These are phyloP conservation scores for Danio jaintianensis DNA, from an alignment of 2,797 vertebrate genomes.

Conservation along the genomic window DNA sequence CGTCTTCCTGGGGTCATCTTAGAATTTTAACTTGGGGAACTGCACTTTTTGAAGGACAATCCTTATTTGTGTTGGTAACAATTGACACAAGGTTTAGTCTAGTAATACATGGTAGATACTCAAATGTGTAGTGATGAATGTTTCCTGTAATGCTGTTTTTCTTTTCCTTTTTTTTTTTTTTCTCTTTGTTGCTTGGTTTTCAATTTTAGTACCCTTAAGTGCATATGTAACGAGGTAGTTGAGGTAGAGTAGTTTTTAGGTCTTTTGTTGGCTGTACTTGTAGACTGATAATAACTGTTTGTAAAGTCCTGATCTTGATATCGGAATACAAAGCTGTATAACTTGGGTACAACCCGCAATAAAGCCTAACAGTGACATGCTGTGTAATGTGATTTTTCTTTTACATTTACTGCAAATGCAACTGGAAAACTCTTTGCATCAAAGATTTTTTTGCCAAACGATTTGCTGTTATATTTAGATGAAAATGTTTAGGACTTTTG, in stretches of 20 bases:
- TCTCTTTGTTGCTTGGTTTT: constrained; percentile 82
- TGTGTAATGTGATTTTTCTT: not conserved
- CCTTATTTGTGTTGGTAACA: constrained; percentile 84
- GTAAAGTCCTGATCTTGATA: constrained; percentile 81
- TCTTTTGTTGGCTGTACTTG: constrained; percentile 85
- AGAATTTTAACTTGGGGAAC: constrained; percentile 82
- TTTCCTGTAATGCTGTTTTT: constrained; percentile 83
- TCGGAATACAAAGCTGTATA: constrained; percentile 85
- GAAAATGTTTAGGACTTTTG: no score
- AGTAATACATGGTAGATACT: constrained; percentile 82
- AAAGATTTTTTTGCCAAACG: not conserved
- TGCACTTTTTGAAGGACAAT: constrained; percentile 90
- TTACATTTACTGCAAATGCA: not conserved
- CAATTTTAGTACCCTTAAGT: constrained; percentile 83
- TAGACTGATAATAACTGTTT: constrained; percentile 85
- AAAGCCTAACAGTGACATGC: constrained; percentile 79
- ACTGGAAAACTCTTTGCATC: not conserved
- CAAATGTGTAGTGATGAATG: constrained; percentile 84
- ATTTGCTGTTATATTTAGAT: no score
- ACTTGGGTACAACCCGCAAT: constrained; percentile 87
- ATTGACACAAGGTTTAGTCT: constrained; percentile 79
- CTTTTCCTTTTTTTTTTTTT: constrained; percentile 36
- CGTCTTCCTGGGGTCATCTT: constrained; percentile 80
- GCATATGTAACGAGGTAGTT: constrained; percentile 78
- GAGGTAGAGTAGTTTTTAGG: constrained; percentile 78